Conservation (phyloP, 2,113 vertebrate genomes). For the Probosciger aterrimus region DNA sequence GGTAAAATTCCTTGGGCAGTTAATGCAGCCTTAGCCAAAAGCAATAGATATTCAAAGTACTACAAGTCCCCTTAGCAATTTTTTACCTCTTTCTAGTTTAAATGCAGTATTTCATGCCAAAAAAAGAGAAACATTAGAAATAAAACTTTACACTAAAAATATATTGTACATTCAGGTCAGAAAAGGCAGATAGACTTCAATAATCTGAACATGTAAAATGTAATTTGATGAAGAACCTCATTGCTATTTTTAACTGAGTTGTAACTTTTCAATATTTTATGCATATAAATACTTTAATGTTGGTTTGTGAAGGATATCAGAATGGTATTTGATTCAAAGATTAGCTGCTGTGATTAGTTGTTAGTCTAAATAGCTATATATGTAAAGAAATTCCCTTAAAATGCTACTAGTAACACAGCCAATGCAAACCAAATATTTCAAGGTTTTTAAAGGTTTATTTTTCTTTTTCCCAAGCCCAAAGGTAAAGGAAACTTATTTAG, state of each 20-base stretch:
- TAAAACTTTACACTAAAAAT: background rate
- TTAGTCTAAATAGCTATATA: background rate
- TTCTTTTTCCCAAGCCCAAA: background rate
- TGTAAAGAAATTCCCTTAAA: background rate
- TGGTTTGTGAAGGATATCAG: background rate
- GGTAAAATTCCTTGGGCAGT: background rate
- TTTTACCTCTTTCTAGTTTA: background rate
- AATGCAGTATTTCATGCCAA: background rate
- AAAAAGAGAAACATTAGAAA: background rate
- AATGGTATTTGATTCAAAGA: background rate
- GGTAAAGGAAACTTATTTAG: background rate
- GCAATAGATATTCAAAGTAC: background rate
- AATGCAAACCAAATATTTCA: background rate
- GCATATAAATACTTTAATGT: background rate
- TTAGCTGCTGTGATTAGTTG: background rate
- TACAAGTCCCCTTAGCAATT: background rate
- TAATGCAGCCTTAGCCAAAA: background rate
- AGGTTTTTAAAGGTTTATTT: background rate
- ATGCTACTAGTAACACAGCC: background rate
- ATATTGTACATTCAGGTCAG: background rate
- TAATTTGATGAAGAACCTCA: background rate
- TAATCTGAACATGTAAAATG: background rate
- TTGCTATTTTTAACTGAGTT: background rate
- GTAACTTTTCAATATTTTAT: background rate
- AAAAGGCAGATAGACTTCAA: background rate